phyloP scores from a whole-genome alignment of 2,113 vertebrate species.

The Sigmodon hispidus region DNA sequence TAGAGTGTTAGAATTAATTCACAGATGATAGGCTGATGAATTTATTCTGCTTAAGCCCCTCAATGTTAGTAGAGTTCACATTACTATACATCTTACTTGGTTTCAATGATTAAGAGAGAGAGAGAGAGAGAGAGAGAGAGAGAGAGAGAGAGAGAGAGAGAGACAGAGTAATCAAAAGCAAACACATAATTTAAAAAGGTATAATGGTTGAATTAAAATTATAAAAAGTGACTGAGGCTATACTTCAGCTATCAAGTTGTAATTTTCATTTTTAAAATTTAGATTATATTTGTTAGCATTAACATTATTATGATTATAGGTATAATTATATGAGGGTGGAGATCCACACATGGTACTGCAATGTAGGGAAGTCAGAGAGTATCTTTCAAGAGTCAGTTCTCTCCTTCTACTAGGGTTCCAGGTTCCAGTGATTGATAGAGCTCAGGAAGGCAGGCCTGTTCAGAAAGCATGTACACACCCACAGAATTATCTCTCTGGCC shows the following conservation, averaged over 20 bases:
- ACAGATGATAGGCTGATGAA: background rate
- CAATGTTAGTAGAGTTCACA: background rate
- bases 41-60: fast-evolving
- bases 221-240: background rate
- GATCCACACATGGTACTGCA: too few relatives aligned
- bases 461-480: background rate
- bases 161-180: background rate
- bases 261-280: background rate
- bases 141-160: background rate
- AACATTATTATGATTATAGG: background rate
- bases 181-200: too few relatives aligned
- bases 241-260: background rate
- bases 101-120: background rate
- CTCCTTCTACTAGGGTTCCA: background rate
- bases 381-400: background rate
- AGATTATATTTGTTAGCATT: background rate
- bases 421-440: background rate
- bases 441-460: background rate
- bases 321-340: too few relatives aligned
- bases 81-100: background rate
- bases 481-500: too few relatives aligned
- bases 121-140: background rate
- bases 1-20: background rate
- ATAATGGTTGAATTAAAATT: background rate
- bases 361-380: background rate